Evolutionary conservation across 2,113 vertebrate species (phyloP).

Genomic region (Syrmaticus mikado): DNA sequence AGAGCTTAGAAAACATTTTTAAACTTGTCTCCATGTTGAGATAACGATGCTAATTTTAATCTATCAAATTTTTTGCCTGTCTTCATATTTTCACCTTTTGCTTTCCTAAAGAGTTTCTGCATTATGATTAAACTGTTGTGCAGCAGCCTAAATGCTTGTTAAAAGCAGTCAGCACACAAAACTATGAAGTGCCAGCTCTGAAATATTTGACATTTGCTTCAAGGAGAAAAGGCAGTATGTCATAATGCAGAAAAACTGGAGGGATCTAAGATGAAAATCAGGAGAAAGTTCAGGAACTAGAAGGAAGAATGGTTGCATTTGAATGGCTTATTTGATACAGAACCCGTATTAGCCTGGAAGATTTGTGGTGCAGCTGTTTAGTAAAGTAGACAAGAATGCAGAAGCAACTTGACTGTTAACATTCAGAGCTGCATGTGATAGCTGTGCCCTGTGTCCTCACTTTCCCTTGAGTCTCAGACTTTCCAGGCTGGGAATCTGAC

Average conservation of each 20-base stretch:
- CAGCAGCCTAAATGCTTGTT: not conserved
- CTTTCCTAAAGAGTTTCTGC: conserved; percentile 19
- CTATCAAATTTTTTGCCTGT: not conserved
- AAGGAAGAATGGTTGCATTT: not conserved
- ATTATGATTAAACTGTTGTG: not conserved
- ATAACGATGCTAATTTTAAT: not conserved
- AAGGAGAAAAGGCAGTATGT: not conserved
- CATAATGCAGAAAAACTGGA: not conserved
- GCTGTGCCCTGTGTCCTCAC: not conserved
- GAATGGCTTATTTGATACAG: not conserved
- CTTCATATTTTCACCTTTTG: not conserved
- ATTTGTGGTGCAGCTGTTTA: not conserved
- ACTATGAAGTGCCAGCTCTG: not conserved
- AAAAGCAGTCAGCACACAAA: not conserved
- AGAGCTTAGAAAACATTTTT: not conserved
- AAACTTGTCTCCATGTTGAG: too few species aligned
- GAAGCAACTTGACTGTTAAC: not conserved
- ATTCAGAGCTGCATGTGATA: not conserved
- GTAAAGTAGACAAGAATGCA: not conserved
- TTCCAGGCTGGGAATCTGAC: conserved; percentile 35
- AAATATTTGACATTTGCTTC: not conserved
- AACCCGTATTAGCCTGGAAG: not conserved
- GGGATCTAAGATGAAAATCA: not conserved
- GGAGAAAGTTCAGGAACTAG: not conserved
- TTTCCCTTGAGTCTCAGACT: conserved; percentile 20